A percentile compares a stretch with the other conserved stretches of the same genome.
These are phyloP conservation scores for Cydia fagiglandana DNA, from an alignment of 1,140 invertebrate genomes.

Conservation along the genomic window DNA sequence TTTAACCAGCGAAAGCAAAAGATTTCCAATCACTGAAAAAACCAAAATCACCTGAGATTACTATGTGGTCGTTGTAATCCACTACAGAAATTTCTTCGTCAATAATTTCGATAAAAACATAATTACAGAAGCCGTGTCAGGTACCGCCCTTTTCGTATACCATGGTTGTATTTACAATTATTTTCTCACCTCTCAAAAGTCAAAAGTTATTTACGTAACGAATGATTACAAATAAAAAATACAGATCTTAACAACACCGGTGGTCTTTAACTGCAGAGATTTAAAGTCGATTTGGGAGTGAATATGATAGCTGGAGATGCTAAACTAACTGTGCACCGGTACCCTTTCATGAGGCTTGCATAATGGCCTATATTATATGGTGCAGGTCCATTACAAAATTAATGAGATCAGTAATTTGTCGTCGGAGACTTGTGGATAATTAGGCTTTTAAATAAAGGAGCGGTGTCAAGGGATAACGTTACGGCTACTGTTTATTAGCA, in stretches of 20 bases:
- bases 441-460: slow-evolving; percentile 31
- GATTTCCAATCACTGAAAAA: not conserved
- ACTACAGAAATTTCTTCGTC: not conserved
- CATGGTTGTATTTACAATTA: slow-evolving; percentile 28
- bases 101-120: slow-evolving; percentile 24
- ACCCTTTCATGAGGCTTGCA: slow-evolving; percentile 34
- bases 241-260: not conserved
- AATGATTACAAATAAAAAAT: slow-evolving; percentile 5
- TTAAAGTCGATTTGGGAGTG: slow-evolving; percentile 9
- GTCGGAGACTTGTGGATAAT: slow-evolving; percentile 21
- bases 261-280: not conserved
- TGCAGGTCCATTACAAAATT: slow-evolving; percentile 29
- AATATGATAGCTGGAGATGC: not conserved
- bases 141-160: slow-evolving; percentile 23
- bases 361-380: slow-evolving; percentile 34
- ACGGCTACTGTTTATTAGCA: slow-evolving; percentile 28
- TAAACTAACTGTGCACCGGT: slow-evolving; percentile 18
- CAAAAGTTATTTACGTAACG: slow-evolving; percentile 39
- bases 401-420: slow-evolving; percentile 32
- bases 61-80: not conserved
- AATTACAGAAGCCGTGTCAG: slow-evolving; percentile 28
- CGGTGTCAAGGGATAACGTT: slow-evolving; percentile 28
- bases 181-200: slow-evolving; percentile 35
- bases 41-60: not conserved
- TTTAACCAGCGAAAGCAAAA: too few species aligned